These are phyloP conservation scores for Echinometra lucunter DNA, from an alignment of 53 echinoderm and acorn worm genomes.

Conservation along the genomic window DNA sequence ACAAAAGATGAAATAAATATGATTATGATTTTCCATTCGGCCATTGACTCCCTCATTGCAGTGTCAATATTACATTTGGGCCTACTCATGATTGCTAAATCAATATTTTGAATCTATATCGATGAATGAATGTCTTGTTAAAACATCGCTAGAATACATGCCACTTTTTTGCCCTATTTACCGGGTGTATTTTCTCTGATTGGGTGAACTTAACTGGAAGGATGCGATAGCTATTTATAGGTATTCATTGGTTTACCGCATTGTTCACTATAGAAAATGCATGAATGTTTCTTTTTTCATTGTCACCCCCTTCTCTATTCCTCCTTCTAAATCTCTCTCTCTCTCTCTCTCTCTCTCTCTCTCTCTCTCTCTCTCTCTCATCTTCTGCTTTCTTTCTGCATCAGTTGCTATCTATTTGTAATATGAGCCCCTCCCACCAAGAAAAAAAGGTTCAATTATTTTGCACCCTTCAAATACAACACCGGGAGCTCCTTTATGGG, in stretches of 20 bases:
- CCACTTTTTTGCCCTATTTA: not conserved
- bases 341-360: not conserved
- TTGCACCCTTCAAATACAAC: no score
- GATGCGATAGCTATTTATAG: not conserved
- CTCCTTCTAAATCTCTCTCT: not conserved
- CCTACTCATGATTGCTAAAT: not conserved
- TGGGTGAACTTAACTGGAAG: not conserved
- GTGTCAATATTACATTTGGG: slow-evolving; percentile 38
- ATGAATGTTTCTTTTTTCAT: not conserved
- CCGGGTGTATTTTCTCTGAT: not conserved
- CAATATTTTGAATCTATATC: slow-evolving; percentile 58
- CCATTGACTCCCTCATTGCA: slow-evolving; percentile 20
- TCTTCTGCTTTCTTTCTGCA: no score
- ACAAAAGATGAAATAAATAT: slow-evolving; percentile 52
- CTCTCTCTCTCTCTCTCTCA: not conserved
- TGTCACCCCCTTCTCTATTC: not conserved
- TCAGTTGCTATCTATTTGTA: no score
- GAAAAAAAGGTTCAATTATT: no score
- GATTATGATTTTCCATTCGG: slow-evolving; percentile 36
- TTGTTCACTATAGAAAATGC: not conserved
- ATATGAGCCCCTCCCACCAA: no score
- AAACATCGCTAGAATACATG: slow-evolving; percentile 8
- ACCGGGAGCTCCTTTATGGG: no score
- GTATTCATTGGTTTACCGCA: not conserved
- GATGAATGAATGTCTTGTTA: slow-evolving; percentile 8